phyloP scores from a whole-genome alignment of 2,113 vertebrate genomes.

The Agapornis roseicollis region DNA sequence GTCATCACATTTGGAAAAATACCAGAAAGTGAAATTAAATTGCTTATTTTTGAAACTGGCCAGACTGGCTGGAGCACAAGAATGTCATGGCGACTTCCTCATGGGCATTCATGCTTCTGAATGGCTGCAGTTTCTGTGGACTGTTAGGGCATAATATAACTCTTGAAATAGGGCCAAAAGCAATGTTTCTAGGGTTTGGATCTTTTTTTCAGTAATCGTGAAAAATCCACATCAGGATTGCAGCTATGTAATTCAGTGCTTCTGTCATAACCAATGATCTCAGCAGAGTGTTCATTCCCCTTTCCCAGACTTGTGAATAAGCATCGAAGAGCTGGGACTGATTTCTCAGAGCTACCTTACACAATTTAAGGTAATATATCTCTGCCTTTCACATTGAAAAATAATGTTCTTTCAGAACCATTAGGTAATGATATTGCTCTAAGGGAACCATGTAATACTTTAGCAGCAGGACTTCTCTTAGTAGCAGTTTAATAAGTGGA shows the following conservation, averaged over 20 bases:
- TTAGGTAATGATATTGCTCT: slow-evolving; percentile 64
- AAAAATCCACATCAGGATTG: not conserved
- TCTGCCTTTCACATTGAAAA: not conserved
- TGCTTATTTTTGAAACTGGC: not conserved
- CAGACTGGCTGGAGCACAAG: not conserved
- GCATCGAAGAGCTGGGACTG: not conserved
- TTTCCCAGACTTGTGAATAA: not conserved
- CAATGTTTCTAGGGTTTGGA: not conserved
- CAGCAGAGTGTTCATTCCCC: not conserved
- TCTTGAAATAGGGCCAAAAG: not conserved
- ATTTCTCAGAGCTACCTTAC: not conserved
- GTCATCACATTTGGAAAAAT: not conserved
- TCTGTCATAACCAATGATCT: not conserved
- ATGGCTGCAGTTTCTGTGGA: not conserved
- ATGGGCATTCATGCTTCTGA: not conserved
- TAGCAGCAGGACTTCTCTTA: slow-evolving; percentile 56
- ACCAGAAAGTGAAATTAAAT: not conserved
- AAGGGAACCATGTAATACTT: slow-evolving; percentile 44
- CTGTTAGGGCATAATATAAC: not conserved
- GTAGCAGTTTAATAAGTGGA: slow-evolving; percentile 63
- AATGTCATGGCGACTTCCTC: not conserved
- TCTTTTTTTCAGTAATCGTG: not conserved
- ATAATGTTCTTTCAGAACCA: slow-evolving; percentile 52
- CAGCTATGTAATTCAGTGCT: not conserved
- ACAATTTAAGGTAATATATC: not conserved